Percentiles rank a stretch among this genome's conserved stretches.
Conservation (phyloP, 2,797 vertebrate genomes). For the Acanthornis magna region DNA sequence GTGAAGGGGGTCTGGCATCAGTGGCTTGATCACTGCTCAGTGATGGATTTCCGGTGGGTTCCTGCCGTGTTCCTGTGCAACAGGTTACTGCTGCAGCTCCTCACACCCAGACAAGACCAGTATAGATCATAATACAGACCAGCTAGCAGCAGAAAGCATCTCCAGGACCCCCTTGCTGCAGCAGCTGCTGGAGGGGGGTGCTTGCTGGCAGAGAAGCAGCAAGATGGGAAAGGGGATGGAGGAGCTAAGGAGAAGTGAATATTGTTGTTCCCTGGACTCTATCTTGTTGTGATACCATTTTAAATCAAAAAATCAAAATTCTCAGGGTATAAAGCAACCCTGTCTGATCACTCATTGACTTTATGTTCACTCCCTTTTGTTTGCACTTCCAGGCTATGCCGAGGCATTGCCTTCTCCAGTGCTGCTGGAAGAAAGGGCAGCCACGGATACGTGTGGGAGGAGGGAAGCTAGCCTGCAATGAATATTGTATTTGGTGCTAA, state of each 20-base stretch:
- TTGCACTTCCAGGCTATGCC: constrained; percentile 1
- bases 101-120: not conserved
- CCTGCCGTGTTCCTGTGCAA: not conserved
- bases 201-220: not conserved
- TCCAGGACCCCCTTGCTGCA: not conserved
- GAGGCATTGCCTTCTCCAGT: constrained; percentile 18
- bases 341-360: not conserved
- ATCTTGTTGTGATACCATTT: not conserved
- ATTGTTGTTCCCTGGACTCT: not conserved
- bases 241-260: not conserved
- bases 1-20: not conserved
- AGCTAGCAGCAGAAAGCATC: not conserved
- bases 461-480: constrained; percentile 34
- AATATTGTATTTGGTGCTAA: constrained; percentile 57
- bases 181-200: not conserved
- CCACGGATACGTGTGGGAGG: not conserved
- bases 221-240: not conserved
- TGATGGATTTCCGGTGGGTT: not conserved
- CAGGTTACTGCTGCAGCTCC: not conserved
- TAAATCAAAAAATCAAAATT: not conserved
- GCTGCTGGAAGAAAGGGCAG: constrained; percentile 45
- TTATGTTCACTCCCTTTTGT: constrained; percentile 20
- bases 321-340: not conserved
- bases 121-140: not conserved
- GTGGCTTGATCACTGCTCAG: not conserved